Conservation (phyloP, 1,140 invertebrate genomes). For the Paramacrobiotus metropolitanus region DNA sequence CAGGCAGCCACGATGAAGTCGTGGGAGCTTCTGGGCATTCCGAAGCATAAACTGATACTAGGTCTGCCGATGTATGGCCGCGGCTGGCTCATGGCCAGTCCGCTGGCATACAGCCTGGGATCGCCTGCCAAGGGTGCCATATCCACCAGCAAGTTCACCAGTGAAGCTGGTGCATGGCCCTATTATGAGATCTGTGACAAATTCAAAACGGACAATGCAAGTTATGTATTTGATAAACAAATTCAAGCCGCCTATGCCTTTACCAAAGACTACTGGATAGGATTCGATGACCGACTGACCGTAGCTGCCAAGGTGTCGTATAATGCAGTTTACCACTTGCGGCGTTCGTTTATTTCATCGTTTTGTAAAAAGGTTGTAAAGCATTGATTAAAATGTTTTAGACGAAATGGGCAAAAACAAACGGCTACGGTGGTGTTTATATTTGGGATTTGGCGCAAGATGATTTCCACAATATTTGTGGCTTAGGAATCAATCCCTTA, state of each 20-base stretch:
- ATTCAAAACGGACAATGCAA: conserved; percentile 35
- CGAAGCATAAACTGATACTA: conserved; percentile 42
- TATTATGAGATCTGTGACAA: conserved; percentile 56
- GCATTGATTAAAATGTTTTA: neutral
- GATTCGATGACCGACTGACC: conserved; percentile 37
- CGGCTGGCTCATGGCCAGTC: conserved; percentile 43
- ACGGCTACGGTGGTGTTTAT: conserved; percentile 1
- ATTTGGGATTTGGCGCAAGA: conserved; percentile 1
- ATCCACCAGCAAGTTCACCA: conserved; percentile 49
- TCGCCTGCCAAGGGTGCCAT: conserved; percentile 39
- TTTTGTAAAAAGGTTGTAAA: neutral
- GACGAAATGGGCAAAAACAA: neutral
- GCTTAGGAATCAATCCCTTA: neutral
- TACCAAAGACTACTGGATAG: conserved; percentile 54
- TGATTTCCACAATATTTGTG: neutral
- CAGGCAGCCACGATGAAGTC: neutral
- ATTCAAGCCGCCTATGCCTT: conserved; percentile 42
- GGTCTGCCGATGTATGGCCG: conserved; percentile 74
- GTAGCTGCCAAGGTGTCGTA: neutral
- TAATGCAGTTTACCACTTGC: neutral
- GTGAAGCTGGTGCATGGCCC: conserved; percentile 66
- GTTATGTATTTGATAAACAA: conserved; percentile 33
- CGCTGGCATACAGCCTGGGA: conserved; percentile 27
- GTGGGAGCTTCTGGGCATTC: neutral
- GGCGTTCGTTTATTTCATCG: neutral